Evolutionary conservation across 2,888 invertebrate genomes (phyloP).

Genomic region (Ormyrus thymus): DNA sequence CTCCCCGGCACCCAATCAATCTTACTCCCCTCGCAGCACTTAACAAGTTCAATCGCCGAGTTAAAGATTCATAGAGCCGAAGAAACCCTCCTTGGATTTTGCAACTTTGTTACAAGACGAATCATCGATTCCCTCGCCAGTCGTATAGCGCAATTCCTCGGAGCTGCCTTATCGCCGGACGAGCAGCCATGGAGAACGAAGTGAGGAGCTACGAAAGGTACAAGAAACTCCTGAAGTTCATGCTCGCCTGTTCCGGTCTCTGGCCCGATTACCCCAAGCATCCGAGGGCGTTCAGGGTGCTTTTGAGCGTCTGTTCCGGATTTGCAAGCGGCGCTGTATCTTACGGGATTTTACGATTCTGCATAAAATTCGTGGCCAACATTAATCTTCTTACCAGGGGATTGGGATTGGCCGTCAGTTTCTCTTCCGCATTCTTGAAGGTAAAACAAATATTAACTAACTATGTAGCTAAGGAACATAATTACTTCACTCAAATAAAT

Average conservation of each 20-base stretch:
- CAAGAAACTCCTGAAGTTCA: constrained; percentile 6
- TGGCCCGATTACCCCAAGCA: constrained; percentile 33
- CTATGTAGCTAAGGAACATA: too few species aligned
- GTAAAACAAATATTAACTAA: constrained; percentile 14
- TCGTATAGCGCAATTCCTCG: too few species aligned
- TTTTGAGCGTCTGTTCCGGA: not conserved
- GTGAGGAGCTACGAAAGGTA: constrained; percentile 33
- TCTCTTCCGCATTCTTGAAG: constrained; percentile 23
- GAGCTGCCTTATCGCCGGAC: too few species aligned
- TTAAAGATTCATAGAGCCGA: constrained; percentile 11
- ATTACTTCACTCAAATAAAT: too few species aligned
- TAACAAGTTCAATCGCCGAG: not conserved
- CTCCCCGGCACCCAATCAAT: not conserved
- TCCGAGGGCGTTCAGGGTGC: not conserved
- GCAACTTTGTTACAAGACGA: constrained; percentile 5
- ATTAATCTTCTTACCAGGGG: constrained; percentile 57
- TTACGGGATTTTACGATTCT: constrained; percentile 54
- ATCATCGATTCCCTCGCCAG: constrained; percentile 12
- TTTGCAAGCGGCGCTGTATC: not conserved
- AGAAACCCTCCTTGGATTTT: not conserved
- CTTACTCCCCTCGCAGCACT: not conserved
- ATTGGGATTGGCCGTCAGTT: constrained; percentile 56
- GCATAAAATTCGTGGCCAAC: constrained; percentile 51
- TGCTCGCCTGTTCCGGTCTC: constrained; percentile 19
- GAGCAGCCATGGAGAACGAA: constrained; percentile 25